Percentiles rank a stretch among this genome's conserved stretches.
phyloP scores from a whole-genome alignment of 2,888 invertebrate genomes.

The Philaethria dido region DNA sequence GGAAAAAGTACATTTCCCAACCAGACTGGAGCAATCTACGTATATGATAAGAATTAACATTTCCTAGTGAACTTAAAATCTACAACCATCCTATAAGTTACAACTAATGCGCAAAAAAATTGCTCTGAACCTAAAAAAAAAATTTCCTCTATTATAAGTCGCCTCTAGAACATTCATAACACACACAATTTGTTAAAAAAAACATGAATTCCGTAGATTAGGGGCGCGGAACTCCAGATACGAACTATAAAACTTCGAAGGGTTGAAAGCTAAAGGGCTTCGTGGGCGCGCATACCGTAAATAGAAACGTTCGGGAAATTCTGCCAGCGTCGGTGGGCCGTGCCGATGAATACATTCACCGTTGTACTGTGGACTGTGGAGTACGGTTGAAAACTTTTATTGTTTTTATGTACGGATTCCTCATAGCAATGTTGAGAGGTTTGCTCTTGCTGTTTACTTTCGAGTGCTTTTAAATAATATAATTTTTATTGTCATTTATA shows the following conservation, averaged over 20 bases:
- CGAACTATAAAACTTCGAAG: slow-evolving; percentile 27
- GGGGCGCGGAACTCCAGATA: slow-evolving; percentile 19
- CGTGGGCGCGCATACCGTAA: slow-evolving; percentile 36
- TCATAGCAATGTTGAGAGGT: neutral
- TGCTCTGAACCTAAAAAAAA: too few species aligned
- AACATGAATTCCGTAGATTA: slow-evolving; percentile 7
- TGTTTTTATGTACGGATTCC: neutral
- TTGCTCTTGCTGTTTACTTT: neutral
- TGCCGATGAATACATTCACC: slow-evolving; percentile 25
- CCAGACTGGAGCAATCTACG: neutral
- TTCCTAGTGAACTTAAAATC: neutral
- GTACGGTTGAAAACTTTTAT: slow-evolving; percentile 1
- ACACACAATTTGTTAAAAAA: neutral
- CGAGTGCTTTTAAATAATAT: neutral
- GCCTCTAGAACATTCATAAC: neutral
- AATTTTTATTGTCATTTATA: too few species aligned
- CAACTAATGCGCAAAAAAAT: too few species aligned
- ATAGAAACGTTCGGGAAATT: slow-evolving; percentile 29
- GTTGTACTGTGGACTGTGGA: neutral
- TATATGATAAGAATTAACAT: neutral
- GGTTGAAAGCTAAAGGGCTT: slow-evolving; percentile 27
- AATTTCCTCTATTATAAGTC: neutral
- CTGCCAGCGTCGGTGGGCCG: slow-evolving; percentile 25
- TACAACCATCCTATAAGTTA: neutral
- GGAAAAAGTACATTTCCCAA: too few species aligned